Evolutionary conservation across 2,797 vertebrate species (phyloP).

Genomic region (Pseudopleuronectes americanus): DNA sequence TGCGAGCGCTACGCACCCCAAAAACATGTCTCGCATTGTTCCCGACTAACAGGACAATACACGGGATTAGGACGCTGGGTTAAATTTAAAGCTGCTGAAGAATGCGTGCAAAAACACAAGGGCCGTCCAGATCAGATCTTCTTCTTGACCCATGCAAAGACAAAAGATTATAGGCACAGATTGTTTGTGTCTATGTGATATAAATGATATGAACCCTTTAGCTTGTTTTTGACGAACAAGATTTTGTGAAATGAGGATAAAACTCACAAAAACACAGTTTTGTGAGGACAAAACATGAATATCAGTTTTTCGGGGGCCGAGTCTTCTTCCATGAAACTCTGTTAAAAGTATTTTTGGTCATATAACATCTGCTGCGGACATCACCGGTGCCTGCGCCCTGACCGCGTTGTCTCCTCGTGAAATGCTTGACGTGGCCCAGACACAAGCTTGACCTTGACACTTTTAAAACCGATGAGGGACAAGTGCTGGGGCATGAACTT

Average conservation of each 20-base stretch:
- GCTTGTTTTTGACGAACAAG: constrained; percentile 17
- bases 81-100: constrained; percentile 75
- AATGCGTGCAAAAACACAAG: constrained; percentile 53
- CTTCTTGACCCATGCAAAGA: constrained; percentile 6
- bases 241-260: constrained; percentile 6
- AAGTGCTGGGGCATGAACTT: constrained; percentile 49
- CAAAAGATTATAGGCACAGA: background rate
- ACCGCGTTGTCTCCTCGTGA: constrained; percentile 27
- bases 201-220: background rate
- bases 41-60: constrained; percentile 74
- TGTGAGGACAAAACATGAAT: background rate
- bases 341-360: background rate
- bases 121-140: constrained; percentile 28
- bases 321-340: background rate
- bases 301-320: background rate
- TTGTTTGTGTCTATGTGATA: background rate
- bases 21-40: constrained; percentile 68
- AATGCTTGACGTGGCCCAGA: constrained; percentile 40
- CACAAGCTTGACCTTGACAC: constrained; percentile 46
- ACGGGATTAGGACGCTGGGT: constrained; percentile 69
- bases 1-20: constrained; percentile 38
- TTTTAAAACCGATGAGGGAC: constrained; percentile 29
- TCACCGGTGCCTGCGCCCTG: constrained; percentile 4
- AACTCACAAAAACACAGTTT: background rate
- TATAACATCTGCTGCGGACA: constrained; percentile 24